These are phyloP conservation scores for Tenthredo livida DNA, from an alignment of 2,888 invertebrate species.

Conservation along the genomic window DNA sequence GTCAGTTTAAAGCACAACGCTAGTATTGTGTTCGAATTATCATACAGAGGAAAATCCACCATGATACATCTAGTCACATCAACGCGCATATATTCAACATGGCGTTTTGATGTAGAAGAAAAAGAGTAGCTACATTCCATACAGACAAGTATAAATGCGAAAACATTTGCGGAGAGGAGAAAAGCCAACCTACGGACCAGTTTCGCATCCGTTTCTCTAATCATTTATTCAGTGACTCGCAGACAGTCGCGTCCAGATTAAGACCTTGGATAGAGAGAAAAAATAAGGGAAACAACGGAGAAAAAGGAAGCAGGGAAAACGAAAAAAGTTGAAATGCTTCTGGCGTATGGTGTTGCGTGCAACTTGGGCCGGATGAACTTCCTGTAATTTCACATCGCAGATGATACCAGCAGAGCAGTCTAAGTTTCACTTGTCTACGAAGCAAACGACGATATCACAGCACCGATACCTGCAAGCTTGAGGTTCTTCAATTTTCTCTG, in stretches of 20 bases:
- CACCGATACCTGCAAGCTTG: conserved; percentile 6
- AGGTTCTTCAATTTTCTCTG: conserved; percentile 38
- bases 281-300: background rate
- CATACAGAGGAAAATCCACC: background rate
- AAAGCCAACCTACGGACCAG: conserved; percentile 13
- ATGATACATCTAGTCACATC: background rate
- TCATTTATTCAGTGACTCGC: background rate
- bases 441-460: conserved; percentile 3
- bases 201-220: background rate
- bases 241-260: background rate
- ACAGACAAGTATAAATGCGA: background rate
- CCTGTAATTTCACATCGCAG: conserved; percentile 26
- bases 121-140: background rate
- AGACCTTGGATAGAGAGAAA: background rate
- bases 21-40: background rate
- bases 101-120: background rate
- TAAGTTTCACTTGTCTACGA: background rate
- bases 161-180: background rate
- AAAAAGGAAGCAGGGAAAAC: background rate
- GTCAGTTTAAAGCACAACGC: background rate
- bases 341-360: background rate
- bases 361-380: conserved; percentile 35
- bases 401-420: conserved; percentile 3
- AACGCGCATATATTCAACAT: background rate
- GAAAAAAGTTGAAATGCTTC: conserved; percentile 14